Percentiles rank a stretch among this genome's conserved stretches.
Evolutionary conservation across 2,888 invertebrate genomes (phyloP).

Genomic region (Cataglyphis altisquamis): DNA sequence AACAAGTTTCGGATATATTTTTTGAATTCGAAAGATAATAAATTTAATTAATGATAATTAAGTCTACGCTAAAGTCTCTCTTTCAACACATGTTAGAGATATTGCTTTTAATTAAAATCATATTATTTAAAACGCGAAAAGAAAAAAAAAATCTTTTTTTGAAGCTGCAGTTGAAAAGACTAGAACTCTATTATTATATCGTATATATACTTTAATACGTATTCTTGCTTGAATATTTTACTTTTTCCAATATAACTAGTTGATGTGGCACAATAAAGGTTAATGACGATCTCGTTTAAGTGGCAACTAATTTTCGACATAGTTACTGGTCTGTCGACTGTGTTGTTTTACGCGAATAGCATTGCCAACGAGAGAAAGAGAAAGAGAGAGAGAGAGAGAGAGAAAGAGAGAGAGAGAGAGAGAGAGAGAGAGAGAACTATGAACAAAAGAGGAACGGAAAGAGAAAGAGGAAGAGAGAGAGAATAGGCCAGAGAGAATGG

Average conservation of each 20-base stretch:
- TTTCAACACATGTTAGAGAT: neutral
- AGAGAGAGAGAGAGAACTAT: slow-evolving; percentile 58
- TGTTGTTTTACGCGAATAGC: slow-evolving; percentile 65
- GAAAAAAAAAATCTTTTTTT: neutral
- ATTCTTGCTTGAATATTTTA: slow-evolving; percentile 51
- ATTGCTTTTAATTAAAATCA: neutral
- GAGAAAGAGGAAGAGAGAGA: slow-evolving; percentile 64
- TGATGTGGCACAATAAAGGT: slow-evolving; percentile 47
- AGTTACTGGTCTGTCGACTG: slow-evolving; percentile 66
- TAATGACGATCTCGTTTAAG: slow-evolving; percentile 68
- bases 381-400: too few species aligned
- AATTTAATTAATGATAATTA: slow-evolving; percentile 8
- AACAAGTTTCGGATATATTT: neutral
- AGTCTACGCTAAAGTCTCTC: neutral
- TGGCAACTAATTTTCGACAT: slow-evolving; percentile 72
- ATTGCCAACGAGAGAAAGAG: slow-evolving; percentile 38
- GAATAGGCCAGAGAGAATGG: slow-evolving; percentile 51
- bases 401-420: slow-evolving; percentile 39
- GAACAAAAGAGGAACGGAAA: slow-evolving; percentile 35
- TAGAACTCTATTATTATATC: neutral
- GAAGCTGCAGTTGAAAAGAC: neutral
- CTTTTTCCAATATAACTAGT: slow-evolving; percentile 56
- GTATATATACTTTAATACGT: neutral
- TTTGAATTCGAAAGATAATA: neutral
- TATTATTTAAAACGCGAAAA: neutral